Conservation (phyloP, 2,888 invertebrate genomes). For the Drosophila formosana region DNA sequence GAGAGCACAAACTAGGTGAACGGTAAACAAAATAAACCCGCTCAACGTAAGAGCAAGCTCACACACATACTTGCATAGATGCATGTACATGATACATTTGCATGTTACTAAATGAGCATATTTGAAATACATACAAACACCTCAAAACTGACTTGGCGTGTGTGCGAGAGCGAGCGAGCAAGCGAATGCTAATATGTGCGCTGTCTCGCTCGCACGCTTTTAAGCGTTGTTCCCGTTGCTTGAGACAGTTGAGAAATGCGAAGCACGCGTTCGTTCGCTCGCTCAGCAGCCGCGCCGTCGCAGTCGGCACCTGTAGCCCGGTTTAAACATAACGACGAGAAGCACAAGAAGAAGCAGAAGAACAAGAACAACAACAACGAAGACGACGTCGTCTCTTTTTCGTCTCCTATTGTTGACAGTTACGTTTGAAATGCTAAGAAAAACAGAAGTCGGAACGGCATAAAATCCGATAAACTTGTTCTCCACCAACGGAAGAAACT, state of each 20-base stretch:
- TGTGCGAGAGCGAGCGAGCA: background rate
- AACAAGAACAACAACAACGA: slow-evolving; percentile 29
- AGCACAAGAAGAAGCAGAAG: slow-evolving; percentile 21
- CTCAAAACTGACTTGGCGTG: slow-evolving; percentile 34
- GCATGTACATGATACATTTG: background rate
- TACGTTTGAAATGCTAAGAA: slow-evolving; percentile 72
- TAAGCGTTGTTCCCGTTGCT: slow-evolving; percentile 47
- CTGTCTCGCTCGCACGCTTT: background rate
- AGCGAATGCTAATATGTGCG: background rate
- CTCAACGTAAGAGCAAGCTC: slow-evolving; percentile 44
- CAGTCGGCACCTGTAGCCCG: slow-evolving; percentile 51
- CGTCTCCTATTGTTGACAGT: slow-evolving; percentile 73
- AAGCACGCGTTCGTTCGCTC: slow-evolving; percentile 3
- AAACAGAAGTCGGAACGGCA: slow-evolving; percentile 63
- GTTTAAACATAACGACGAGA: slow-evolving; percentile 19
- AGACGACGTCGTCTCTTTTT: slow-evolving; percentile 49
- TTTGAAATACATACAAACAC: slow-evolving; percentile 54
- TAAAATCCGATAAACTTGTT: slow-evolving; percentile 66
- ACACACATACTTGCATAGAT: background rate
- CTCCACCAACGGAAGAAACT: slow-evolving; percentile 65
- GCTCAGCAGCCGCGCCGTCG: slow-evolving; percentile 51
- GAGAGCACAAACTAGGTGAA: slow-evolving; percentile 54
- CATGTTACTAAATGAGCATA: slow-evolving; percentile 34
- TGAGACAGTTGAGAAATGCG: slow-evolving; percentile 39
- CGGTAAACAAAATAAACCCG: slow-evolving; percentile 67